Percentiles rank a stretch among this genome's conserved stretches.
phyloP scores from a whole-genome alignment of 2,888 invertebrate genomes.

The Pantelozetes paolii region DNA sequence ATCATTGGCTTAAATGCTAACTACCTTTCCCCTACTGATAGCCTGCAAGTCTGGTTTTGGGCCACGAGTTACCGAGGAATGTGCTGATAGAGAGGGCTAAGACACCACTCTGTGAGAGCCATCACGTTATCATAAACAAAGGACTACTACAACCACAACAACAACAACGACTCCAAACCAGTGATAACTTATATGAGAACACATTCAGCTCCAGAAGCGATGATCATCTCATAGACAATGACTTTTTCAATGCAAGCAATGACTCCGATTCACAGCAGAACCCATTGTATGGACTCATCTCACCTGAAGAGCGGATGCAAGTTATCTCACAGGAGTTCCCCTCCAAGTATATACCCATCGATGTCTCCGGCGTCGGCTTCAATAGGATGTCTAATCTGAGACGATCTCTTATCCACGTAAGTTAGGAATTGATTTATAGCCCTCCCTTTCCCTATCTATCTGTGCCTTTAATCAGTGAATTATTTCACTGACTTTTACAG shows the following conservation, averaged over 20 bases:
- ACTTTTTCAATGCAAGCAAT: constrained; percentile 8
- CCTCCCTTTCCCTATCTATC: background rate
- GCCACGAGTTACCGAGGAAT: constrained; percentile 57
- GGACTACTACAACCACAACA: constrained; percentile 27
- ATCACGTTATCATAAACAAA: constrained; percentile 34
- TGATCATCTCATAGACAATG: background rate
- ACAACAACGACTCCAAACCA: background rate
- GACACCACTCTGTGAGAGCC: constrained; percentile 40
- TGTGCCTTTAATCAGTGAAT: background rate
- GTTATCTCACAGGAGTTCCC: constrained; percentile 56
- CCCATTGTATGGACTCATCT: constrained; percentile 47
- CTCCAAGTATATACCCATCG: constrained; percentile 79
- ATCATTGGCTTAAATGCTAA: constrained; percentile 35
- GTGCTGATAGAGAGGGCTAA: constrained; percentile 41
- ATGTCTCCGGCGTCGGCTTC: constrained; percentile 81
- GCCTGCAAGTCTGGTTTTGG: constrained; percentile 49
- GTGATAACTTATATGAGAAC: background rate
- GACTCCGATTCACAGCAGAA: constrained; percentile 6
- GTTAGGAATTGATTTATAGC: no score
- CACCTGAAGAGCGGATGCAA: constrained; percentile 50
- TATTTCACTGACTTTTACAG: background rate
- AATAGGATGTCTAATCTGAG: constrained; percentile 80
- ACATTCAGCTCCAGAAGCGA: background rate
- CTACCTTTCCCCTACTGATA: constrained; percentile 34
- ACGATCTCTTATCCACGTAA: constrained; percentile 67